These are phyloP conservation scores for Platypus cylindrus DNA, from an alignment of 2,888 invertebrate genomes.

Conservation along the genomic window DNA sequence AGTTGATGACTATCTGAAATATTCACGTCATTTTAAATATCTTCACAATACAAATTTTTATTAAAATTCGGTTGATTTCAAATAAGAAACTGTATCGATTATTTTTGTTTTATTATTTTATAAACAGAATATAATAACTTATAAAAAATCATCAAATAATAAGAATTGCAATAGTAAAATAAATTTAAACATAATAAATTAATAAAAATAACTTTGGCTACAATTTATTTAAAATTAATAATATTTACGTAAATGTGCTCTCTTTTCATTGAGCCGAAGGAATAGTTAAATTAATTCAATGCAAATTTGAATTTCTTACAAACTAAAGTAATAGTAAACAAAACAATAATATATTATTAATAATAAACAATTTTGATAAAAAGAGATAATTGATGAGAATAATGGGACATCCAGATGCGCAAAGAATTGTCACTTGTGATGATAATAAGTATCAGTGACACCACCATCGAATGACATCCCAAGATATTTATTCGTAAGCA, in stretches of 20 bases:
- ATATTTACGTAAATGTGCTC: too few relatives aligned
- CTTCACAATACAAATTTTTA: too few relatives aligned
- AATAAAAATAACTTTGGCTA: conserved; percentile 36
- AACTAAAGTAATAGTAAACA: conserved; percentile 9
- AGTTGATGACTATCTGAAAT: too few relatives aligned
- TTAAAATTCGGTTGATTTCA: too few relatives aligned
- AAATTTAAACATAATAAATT: conserved; percentile 16
- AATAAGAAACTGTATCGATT: conserved; percentile 1
- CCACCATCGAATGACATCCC: too few relatives aligned
- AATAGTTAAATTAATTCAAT: conserved; percentile 24
- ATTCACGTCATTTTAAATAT: too few relatives aligned
- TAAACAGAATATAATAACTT: conserved; percentile 14
- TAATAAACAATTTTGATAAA: conserved; percentile 6
- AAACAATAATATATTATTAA: conserved; percentile 12
- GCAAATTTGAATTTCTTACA: conserved; percentile 10
- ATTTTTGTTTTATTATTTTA: conserved; percentile 13
- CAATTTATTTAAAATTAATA: conserved; percentile 27
- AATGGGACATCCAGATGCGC: too few relatives aligned
- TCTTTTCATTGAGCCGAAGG: conserved; percentile 23
- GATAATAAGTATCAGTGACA: too few relatives aligned
- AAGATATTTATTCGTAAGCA: too few relatives aligned
- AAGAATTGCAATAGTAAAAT: conserved; percentile 11
- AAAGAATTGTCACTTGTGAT: too few relatives aligned
- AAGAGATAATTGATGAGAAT: too few relatives aligned
- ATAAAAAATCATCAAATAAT: conserved; percentile 16